Conservation (phyloP, 1,140 invertebrate genomes). For the Plectrocnemia conspersa region DNA sequence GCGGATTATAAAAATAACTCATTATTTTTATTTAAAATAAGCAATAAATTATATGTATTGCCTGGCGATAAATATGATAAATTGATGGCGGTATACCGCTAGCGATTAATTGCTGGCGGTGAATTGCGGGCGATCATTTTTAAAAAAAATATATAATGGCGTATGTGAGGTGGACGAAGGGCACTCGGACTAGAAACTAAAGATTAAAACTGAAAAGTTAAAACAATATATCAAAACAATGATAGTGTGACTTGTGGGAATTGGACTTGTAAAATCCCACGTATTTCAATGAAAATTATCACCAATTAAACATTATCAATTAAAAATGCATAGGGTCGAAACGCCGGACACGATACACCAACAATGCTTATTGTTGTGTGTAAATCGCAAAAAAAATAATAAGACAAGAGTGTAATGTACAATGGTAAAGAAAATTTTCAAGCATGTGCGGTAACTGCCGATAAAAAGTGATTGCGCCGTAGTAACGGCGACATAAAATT, state of each 20-base stretch:
- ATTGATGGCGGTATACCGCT: no score
- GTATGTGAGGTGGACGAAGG: no score
- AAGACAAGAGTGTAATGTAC: no score
- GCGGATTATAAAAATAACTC: no score
- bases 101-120: no score
- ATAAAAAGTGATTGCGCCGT: background rate
- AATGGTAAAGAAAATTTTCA: conserved; percentile 9
- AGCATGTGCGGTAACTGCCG: background rate
- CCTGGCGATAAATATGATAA: no score
- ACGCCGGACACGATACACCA: conserved; percentile 17
- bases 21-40: no score
- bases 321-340: conserved; percentile 29
- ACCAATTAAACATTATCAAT: conserved; percentile 32
- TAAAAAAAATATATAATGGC: conserved; percentile 14
- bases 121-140: no score
- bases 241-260: conserved; percentile 23
- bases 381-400: conserved; percentile 10
- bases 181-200: conserved; percentile 1
- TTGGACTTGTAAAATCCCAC: conserved; percentile 22
- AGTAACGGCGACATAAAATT: background rate
- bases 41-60: no score
- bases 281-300: conserved; percentile 24
- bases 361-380: conserved; percentile 31
- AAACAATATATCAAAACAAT: conserved; percentile 7
- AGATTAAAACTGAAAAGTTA: conserved; percentile 2